Evolutionary conservation across 2,797 vertebrate species (phyloP), one percentile per base, ranked within the genome.

Genomic region (Onychomys arenicola): DNA sequence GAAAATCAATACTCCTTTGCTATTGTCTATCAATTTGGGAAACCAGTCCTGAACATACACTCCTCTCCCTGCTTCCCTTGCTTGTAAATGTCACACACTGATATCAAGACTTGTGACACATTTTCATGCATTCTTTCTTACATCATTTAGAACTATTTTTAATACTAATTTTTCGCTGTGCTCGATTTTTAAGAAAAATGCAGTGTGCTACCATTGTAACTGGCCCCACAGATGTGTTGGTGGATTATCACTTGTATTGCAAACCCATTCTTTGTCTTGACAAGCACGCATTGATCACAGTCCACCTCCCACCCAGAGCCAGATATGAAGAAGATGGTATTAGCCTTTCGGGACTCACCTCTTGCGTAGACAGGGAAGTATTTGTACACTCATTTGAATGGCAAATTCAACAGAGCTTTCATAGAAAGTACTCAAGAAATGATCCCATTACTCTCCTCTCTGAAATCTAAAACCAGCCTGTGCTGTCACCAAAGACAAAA

Each of bases 1-100:
- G 27, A 75, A 94, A 97, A 97, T 96, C 98, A 97, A 94, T 95
- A 91, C 57, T 82, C 83, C 92, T 77, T 61, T 55, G n/a, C 95
- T 89, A 59, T 84, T 91, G 71, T 96, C 94, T 94, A 46, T 87
- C 90, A 73, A 2, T 90, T 78, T 1, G 80, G 89, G 43, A 95
- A 91, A 52, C 65, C 86, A 57, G 43, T 71, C 46, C 76, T 69
- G 90, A 78, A 40, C 43, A 46, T 29, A 71, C 52, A 52, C 67
- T 89, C 91, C 90, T 96, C 76, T 89, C 43, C 40, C 65, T 86
- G 49, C 11, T 95, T 83, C 82, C 29, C 59, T 52, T 69, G 59
- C 80, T 65, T 76, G n/a, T 78, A 96, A 94, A 78, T 61, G 90
- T 43, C 83, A 73, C 7, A 55, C 17, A 9, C 14, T 82, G 40